Base-by-base conservation (phyloP, 2,797 vertebrate species). In the Australoheros facetus region DNA sequence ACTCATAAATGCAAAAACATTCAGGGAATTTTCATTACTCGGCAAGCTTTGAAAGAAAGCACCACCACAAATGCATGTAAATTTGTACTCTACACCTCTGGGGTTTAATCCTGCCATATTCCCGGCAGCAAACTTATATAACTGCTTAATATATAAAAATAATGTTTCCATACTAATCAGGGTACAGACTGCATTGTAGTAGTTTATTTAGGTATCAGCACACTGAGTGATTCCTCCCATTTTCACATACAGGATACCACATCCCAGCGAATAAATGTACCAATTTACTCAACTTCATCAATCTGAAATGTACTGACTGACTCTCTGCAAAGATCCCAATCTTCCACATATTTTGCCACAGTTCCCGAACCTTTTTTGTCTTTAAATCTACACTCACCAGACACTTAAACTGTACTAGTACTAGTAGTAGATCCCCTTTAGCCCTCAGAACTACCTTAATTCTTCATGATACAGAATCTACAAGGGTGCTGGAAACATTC, bases 81-180 rank as follows among this genome's bases (percentile, higher is more conserved):
- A 64, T 75, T 30, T 42, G 72, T 82, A 56, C 73, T 7, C n/a
- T 34, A 55, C 66, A 75, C 51, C 55, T 30, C 53, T 11, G 60
- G 60, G 32, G 42, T 73, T 78, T 64, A 34, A 73, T 60, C 54
- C 62, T 56, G 45, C 76, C 66, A 73, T 51, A 19, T 39, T 58
- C 69, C 60, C 71, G 12, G 56, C 71, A 39, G n/a, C n/a, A 0
- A 59, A 55, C 32, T 13, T 21, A 71, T n/a, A 45, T 72, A 69
- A 69, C 45, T 51, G 64, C 51, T 12, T 53, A 53, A 51, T 58
- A 60, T 57, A 42, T 66, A 78, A 66, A 71, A 54, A 48, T 8
- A 34, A 11, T 48, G 32, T 34, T 7, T 1, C 21, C 53, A 19
- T 39, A 59, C 1, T 69, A 26, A 14, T 53, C 26, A 32, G 34